Evolutionary conservation across 92 coral and sea anemone species (phyloP).

Genomic region (Blastomussa wellsi): DNA sequence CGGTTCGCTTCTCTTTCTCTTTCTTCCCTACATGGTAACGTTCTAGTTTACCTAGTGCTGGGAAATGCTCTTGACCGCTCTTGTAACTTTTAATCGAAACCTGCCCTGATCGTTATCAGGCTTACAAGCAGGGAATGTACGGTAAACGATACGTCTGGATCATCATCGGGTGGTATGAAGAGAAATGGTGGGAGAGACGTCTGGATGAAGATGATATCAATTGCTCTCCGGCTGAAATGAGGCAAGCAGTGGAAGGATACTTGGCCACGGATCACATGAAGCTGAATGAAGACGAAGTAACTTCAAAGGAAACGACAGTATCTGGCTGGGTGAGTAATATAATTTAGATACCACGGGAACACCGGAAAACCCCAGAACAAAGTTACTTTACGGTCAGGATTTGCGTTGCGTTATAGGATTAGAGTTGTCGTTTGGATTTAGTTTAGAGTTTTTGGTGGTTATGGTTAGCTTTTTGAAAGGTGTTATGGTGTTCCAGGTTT

Average conservation of each 20-base stretch:
- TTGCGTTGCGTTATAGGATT: no score
- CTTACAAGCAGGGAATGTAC: conserved; percentile 62
- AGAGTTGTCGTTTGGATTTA: no score
- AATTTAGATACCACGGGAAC: no score
- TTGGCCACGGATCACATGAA: conserved; percentile 67
- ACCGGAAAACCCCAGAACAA: no score
- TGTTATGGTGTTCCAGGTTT: no score
- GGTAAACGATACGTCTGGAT: conserved; percentile 68
- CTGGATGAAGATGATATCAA: conserved; percentile 42
- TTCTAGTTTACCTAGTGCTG: neutral
- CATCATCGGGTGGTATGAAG: conserved; percentile 75
- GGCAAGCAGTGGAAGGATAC: conserved; percentile 54
- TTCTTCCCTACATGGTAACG: neutral
- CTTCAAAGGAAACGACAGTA: conserved; percentile 50
- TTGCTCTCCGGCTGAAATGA: conserved; percentile 53
- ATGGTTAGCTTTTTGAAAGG: no score
- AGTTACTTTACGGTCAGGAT: no score
- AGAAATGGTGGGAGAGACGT: conserved; percentile 62
- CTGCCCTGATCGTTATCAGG: conserved; percentile 24
- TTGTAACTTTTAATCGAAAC: neutral
- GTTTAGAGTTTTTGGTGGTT: no score
- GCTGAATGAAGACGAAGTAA: conserved; percentile 62
- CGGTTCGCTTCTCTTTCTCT: neutral
- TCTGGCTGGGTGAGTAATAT: conserved; percentile 43
- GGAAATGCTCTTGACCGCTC: neutral